Conservation (phyloP, 2,797 vertebrate species). For the Ptychadena robeensis region DNA sequence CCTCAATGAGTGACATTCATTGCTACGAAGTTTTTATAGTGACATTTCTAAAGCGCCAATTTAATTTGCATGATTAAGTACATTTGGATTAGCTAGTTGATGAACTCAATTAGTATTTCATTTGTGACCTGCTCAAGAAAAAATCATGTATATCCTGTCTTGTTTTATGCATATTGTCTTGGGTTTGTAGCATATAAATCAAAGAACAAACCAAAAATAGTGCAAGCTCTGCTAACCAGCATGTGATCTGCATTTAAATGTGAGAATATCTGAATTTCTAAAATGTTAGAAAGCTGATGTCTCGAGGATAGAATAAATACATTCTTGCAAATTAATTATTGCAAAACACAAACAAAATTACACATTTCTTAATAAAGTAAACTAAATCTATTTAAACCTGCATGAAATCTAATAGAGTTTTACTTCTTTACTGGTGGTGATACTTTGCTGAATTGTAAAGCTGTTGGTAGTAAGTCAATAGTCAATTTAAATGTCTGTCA, state of each 20-base stretch:
- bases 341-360: background rate
- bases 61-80: constrained; percentile 60
- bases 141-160: constrained; percentile 25
- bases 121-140: constrained; percentile 40
- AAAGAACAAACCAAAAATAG: constrained; percentile 30
- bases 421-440: background rate
- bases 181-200: constrained; percentile 18
- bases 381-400: background rate
- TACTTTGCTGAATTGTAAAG: background rate
- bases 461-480: background rate
- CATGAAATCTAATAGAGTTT: background rate
- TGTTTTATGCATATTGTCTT: constrained; percentile 44
- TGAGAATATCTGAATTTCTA: background rate
- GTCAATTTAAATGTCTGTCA: background rate
- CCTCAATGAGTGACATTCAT: background rate
- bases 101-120: constrained; percentile 57
- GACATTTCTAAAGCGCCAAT: constrained; percentile 41
- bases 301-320: background rate
- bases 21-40: constrained; percentile 30
- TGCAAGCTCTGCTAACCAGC: background rate
- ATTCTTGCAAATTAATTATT: constrained; percentile 1
- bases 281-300: background rate
- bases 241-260: constrained; percentile 18
- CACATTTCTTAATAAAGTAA: background rate
- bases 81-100: constrained; percentile 55